Evolutionary conservation across 2,888 invertebrate genomes (phyloP), one percentile per base, ranked within the genome.

Genomic region (Drosophila meridionalis): DNA sequence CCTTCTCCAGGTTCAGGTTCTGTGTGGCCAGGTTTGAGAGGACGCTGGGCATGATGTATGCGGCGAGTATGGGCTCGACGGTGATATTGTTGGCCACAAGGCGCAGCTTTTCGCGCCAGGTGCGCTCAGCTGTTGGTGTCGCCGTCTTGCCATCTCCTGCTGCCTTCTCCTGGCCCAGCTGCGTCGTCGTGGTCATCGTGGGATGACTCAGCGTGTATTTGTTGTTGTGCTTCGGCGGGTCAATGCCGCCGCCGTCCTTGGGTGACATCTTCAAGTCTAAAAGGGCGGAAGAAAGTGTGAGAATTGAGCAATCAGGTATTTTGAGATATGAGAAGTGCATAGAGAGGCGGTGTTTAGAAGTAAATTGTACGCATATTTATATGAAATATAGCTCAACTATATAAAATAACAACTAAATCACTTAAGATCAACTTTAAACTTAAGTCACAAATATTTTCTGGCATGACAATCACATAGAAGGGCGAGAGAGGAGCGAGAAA

Each of bases 1-100:
- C 97, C 93, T 97, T 97, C 92, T 97, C 97, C 89, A 97, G 94
- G 92, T 97, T 97, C 58, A 97, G 93, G 92, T 97, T 97, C 93
- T 97, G 97, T 48, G 97, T 97, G 28, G 97, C 97, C 78, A 97
- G 91, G 53, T 96, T 95, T 2, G 97, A 96, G 14, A 95, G 91
- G 6, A 95, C 95, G 64, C 95, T 95, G 3, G 96, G 95, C 76
- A 96, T 93, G 0, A 95, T 94, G 83, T 95, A 95, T 65, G 94
- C 95, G 2, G 95, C 94, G 56, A 96, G 88, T 70, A 95, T 94
- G 2, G 96, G 96, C 89, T 96, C 96, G 5, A 96, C 94, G 0
- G 96, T 95, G 57, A 95, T 94, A 79, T 95, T 95, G 12, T 94
- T 93, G 75, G 93, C 93, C 40, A 95, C 89, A 73, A 93, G 91